Conservation (phyloP, 1,140 invertebrate species). For the Protaetia brevitarsis region DNA sequence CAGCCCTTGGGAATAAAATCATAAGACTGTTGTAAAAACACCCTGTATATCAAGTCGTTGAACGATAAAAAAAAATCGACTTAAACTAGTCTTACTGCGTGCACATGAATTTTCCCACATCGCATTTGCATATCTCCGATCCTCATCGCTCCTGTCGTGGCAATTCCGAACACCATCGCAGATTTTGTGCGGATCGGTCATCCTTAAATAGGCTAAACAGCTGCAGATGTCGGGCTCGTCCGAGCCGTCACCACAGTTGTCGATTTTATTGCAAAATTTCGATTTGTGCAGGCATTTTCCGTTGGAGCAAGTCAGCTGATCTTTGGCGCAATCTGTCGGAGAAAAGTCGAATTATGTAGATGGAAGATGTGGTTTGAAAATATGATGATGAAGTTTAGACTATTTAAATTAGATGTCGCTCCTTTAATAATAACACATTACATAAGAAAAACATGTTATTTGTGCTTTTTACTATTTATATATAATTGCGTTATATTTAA, state of each 20-base stretch:
- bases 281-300: conserved; percentile 66
- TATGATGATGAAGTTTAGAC: not conserved
- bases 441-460: no score
- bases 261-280: conserved; percentile 61
- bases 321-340: conserved; percentile 56
- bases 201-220: conserved; percentile 64
- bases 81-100: no score
- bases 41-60: no score
- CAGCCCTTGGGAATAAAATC: no score
- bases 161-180: conserved; percentile 81
- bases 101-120: conserved; percentile 52
- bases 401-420: no score
- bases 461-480: no score
- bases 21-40: no score
- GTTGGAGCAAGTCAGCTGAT: conserved; percentile 53
- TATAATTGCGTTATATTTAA: no score
- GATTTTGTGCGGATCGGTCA: conserved; percentile 61
- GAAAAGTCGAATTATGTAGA: no score
- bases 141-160: conserved; percentile 75
- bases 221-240: conserved; percentile 69
- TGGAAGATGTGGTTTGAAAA: not conserved
- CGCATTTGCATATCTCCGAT: conserved; percentile 61
- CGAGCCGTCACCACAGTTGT: conserved; percentile 67
- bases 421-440: no score
- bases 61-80: no score